A percentile compares a stretch with the other conserved stretches of the same genome.
These are phyloP conservation scores for Pasiphila rectangulata DNA, from an alignment of 2,888 invertebrate species.

Conservation along the genomic window DNA sequence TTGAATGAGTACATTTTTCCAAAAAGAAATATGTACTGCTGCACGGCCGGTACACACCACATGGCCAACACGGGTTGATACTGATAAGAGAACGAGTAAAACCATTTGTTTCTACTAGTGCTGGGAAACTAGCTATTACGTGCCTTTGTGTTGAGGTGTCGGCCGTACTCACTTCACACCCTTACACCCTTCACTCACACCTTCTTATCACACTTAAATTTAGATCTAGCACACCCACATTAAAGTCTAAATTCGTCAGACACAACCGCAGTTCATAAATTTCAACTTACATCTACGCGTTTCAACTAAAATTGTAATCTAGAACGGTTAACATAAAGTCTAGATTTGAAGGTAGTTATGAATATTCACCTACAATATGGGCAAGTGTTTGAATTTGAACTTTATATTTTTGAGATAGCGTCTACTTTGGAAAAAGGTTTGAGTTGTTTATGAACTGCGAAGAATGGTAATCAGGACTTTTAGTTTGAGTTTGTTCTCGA, in stretches of 20 bases:
- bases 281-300: neutral
- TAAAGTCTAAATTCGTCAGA: constrained; percentile 16
- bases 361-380: neutral
- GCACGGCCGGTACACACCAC: too few relatives aligned
- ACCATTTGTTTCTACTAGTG: constrained; percentile 44
- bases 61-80: too few relatives aligned
- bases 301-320: neutral
- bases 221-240: constrained; percentile 1
- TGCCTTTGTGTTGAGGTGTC: constrained; percentile 75
- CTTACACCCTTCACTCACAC: constrained; percentile 22
- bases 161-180: constrained; percentile 53
- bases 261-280: neutral
- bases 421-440: neutral
- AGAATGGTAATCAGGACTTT: constrained; percentile 2
- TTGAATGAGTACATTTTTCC: too few relatives aligned
- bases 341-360: neutral
- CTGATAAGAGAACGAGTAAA: constrained; percentile 31
- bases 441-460: neutral
- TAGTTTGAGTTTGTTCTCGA: neutral
- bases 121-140: constrained; percentile 67
- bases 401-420: neutral
- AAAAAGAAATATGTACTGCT: too few relatives aligned
- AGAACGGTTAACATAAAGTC: neutral
- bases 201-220: neutral
- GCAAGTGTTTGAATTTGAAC: neutral